These are phyloP conservation scores for Halcyon malimbica DNA, from an alignment of 2,113 vertebrate genomes.

Conservation along the genomic window DNA sequence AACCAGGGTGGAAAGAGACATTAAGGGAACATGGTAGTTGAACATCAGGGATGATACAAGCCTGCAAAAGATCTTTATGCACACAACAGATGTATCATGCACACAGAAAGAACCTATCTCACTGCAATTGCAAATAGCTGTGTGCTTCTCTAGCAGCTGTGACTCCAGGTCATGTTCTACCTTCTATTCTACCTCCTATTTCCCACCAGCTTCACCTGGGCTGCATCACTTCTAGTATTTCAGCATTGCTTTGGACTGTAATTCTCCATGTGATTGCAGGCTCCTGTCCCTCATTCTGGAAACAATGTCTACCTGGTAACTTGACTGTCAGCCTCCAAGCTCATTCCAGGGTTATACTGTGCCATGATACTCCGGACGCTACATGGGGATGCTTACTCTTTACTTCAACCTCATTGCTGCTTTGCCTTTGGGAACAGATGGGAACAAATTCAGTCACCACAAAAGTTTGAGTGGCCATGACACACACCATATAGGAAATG, in stretches of 20 bases:
- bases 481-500: background rate
- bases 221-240: background rate
- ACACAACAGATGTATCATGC: background rate
- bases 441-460: background rate
- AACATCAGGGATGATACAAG: background rate
- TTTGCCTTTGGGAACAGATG: background rate
- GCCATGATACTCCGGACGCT: background rate
- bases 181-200: background rate
- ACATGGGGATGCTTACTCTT: background rate
- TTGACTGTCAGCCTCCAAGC: background rate
- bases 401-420: background rate
- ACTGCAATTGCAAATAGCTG: background rate
- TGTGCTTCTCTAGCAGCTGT: background rate
- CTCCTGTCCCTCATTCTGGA: background rate
- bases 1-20: background rate
- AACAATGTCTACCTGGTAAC: background rate
- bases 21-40: background rate
- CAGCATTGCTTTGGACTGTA: background rate
- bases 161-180: background rate
- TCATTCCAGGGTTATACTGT: background rate
- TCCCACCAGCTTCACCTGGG: background rate
- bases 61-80: background rate
- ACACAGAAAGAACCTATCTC: background rate
- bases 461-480: background rate
- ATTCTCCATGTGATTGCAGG: background rate